A percentile compares a stretch with the other conserved stretches of the same genome.
phyloP scores from a whole-genome alignment of 2,888 invertebrate species.

The Ypsolopha scabrella region DNA sequence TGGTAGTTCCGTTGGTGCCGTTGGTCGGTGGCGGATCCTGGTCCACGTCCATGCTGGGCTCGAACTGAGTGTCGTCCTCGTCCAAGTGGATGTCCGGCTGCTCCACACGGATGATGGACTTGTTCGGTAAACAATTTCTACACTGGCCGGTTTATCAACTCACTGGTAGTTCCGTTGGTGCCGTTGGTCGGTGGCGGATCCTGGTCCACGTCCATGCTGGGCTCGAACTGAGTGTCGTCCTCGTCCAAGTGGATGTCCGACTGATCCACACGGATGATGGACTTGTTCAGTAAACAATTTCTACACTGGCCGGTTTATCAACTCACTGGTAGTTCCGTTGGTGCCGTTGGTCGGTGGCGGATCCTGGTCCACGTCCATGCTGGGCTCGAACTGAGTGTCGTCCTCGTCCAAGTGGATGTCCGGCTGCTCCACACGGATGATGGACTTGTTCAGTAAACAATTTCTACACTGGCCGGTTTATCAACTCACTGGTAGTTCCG shows the following conservation, averaged over 20 bases:
- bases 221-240: constrained; percentile 70
- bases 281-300: too few species aligned
- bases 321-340: neutral
- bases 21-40: constrained; percentile 34
- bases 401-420: constrained; percentile 94
- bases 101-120: too few species aligned
- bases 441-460: too few species aligned
- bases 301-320: too few species aligned
- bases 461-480: too few species aligned
- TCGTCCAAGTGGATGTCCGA: constrained; percentile 96
- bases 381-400: constrained; percentile 60
- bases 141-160: too few species aligned
- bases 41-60: constrained; percentile 68
- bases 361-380: constrained; percentile 70
- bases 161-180: neutral
- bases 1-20: neutral
- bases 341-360: neutral
- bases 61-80: constrained; percentile 75
- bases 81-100: constrained; percentile 96
- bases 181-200: constrained; percentile 22
- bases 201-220: constrained; percentile 69
- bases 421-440: constrained; percentile 97
- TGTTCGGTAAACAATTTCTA: too few species aligned
- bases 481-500: neutral
- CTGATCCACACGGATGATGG: constrained; percentile 97